These are phyloP conservation scores for Epizoanthus stellaris DNA, from an alignment of 92 coral and sea anemone species.

Conservation along the genomic window DNA sequence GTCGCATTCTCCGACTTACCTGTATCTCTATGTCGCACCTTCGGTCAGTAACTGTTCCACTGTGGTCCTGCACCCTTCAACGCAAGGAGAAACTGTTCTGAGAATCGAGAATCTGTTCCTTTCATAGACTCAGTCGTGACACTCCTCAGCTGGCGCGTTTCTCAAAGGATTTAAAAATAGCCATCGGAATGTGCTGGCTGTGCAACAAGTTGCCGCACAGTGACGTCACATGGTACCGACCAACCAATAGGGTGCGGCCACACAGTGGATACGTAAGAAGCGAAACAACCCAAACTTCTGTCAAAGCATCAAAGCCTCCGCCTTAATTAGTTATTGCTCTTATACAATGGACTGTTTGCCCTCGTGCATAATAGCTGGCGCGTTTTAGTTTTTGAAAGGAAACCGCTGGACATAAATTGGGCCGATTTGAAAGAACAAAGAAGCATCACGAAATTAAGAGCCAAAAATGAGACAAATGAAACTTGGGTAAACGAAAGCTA, in stretches of 20 bases:
- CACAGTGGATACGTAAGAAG: background rate
- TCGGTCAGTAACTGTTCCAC: background rate
- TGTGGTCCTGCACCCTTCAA: background rate
- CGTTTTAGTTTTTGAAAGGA: too few species aligned
- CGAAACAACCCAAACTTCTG: background rate
- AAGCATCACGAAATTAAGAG: too few species aligned
- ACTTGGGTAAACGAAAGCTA: too few species aligned
- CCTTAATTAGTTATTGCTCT: background rate
- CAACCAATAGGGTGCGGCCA: background rate
- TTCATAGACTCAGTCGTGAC: background rate
- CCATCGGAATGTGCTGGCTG: conserved; percentile 13
- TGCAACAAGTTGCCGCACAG: background rate
- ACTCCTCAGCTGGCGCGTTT: background rate
- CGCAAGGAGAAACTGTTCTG: background rate
- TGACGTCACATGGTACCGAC: conserved; percentile 22
- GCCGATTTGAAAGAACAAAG: too few species aligned
- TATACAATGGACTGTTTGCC: too few species aligned
- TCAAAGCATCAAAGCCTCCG: background rate
- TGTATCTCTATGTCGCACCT: background rate
- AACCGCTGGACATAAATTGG: too few species aligned
- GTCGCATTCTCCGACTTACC: background rate
- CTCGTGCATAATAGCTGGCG: too few species aligned
- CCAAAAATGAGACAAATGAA: too few species aligned
- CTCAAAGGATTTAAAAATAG: conserved; percentile 21
- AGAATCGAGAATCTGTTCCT: background rate